Evolutionary conservation across 2,888 invertebrate species (phyloP), one percentile per base, ranked within the genome.

Genomic region (Cotesia congregata): DNA sequence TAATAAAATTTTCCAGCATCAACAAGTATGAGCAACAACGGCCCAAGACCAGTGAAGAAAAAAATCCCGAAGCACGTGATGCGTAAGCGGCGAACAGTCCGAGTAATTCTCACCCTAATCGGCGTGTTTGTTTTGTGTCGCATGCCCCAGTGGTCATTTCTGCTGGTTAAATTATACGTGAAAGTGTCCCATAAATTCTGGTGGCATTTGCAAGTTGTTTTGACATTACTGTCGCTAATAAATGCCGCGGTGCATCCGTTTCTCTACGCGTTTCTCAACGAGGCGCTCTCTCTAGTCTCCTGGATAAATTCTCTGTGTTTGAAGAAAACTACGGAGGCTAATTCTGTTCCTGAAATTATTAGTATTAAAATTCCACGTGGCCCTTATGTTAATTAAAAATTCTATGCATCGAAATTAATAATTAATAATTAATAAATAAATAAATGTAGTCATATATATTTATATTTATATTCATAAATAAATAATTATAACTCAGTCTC

Each of bases 201-300:
- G 82, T 92, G 91, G 91, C 86, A 91, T 62, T 78, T 92, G 7
- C 90, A 91, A 80, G 91, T 91, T 75, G 80, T 86, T n/a, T 90
- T 93, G 4, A 90, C 91, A 7, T 84, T 90, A 4, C 82, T 93
- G n/a, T 91, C 91, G 5, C 83, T 92, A 61, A 76, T 91, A 4
- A 92, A 91, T 81, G 91, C 92, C 67, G 90, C 91, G 0, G 77
- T 93, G 38, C 92, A 93, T 89, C 93, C 93, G 0, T 90, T 93
- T 70, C 86, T 93, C 40, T 93, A 93, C 81, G 91, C 92, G 1
- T 93, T 93, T 81, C 86, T 93, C 6, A 90, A 91, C 59, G 91
- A 92, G 82, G 91, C 92, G 3, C 79, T 86, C n/a, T 85, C 85
- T 0, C 71, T 80, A 17, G 72, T 79, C 9, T 15, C 79, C 6